Conservation (phyloP, 2,113 vertebrate genomes). For the Gavialis gangeticus region DNA sequence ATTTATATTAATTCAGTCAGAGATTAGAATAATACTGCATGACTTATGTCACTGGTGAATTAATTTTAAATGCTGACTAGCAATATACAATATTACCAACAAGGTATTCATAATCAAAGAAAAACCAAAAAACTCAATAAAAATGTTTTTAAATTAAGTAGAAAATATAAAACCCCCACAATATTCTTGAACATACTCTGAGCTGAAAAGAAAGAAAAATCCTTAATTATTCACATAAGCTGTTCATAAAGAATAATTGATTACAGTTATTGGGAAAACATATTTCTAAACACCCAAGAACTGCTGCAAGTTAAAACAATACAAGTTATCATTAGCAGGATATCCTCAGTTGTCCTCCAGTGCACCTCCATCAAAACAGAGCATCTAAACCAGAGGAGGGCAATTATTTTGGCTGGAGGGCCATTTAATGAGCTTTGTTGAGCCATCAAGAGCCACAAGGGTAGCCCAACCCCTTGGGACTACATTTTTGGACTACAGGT, state of each 20-base stretch:
- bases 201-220: neutral
- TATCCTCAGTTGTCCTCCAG: neutral
- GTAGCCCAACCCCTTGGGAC: too few species aligned
- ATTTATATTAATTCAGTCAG: neutral
- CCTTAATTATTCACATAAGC: neutral
- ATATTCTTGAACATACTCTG: neutral
- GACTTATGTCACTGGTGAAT: neutral
- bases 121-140: neutral
- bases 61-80: neutral
- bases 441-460: too few species aligned
- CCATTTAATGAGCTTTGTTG: too few species aligned
- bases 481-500: too few species aligned
- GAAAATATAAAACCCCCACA: neutral
- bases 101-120: neutral
- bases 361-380: neutral
- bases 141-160: neutral
- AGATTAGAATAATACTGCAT: neutral
- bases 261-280: neutral
- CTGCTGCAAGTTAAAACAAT: neutral
- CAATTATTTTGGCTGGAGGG: too few species aligned
- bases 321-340: neutral
- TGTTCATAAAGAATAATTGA: neutral
- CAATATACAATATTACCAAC: neutral
- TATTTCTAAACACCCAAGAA: neutral
- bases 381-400: neutral